A percentile compares a stretch with the other conserved stretches of the same genome.
These are phyloP conservation scores for Drosophila suboccidentalis DNA, from an alignment of 2,888 invertebrate genomes.

Conservation along the genomic window DNA sequence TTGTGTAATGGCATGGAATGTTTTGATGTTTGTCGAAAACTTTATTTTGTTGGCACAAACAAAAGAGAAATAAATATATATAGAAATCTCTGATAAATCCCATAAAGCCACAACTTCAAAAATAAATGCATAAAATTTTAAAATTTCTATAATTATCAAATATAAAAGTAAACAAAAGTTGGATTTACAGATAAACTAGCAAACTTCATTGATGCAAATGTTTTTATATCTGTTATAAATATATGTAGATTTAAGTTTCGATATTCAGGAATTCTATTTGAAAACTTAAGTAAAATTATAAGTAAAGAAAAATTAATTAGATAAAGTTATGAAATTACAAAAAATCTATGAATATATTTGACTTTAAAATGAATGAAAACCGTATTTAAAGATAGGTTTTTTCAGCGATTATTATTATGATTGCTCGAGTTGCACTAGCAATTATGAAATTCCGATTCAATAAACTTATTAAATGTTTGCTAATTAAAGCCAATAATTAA, in stretches of 20 bases:
- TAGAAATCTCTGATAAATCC: constrained; percentile 5
- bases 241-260: no score
- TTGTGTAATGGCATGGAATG: constrained; percentile 79
- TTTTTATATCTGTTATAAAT: background rate
- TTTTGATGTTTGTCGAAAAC: constrained; percentile 67
- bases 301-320: no score
- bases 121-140: constrained; percentile 4
- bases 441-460: background rate
- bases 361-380: background rate
- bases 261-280: no score
- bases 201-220: background rate
- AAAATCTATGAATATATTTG: background rate
- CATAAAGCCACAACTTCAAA: constrained; percentile 14
- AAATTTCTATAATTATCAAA: background rate
- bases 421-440: background rate
- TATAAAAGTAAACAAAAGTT: background rate
- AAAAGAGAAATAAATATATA: background rate
- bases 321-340: background rate
- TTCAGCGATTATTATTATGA: background rate
- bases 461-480: background rate
- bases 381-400: background rate
- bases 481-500: constrained; percentile 5
- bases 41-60: constrained; percentile 22
- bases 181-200: background rate
- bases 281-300: no score